Evolutionary conservation across 2,797 vertebrate genomes (phyloP).

Genomic region (Lepilemur septentrionalis): DNA sequence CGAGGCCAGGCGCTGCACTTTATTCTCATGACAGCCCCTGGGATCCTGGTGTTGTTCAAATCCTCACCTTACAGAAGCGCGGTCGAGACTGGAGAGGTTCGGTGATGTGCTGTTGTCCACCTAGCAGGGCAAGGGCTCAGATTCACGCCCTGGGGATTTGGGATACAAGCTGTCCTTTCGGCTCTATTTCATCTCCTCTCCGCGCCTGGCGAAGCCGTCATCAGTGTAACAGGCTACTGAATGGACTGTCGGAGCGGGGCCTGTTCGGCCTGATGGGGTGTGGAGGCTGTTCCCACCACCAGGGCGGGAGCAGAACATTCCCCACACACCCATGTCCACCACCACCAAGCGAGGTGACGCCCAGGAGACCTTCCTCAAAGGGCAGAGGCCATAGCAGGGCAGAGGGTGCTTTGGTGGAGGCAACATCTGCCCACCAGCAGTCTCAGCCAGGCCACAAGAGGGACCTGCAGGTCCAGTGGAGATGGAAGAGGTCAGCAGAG

Average conservation of each 20-base stretch:
- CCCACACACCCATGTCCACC: not conserved
- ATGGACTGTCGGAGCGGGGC: not conserved
- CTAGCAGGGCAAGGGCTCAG: not conserved
- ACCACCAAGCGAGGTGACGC: not conserved
- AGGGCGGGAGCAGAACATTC: no score
- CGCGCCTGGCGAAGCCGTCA: not conserved
- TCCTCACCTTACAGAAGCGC: not conserved
- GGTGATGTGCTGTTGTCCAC: not conserved
- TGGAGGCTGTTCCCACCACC: not conserved
- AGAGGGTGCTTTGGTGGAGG: not conserved
- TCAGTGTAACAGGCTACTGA: not conserved
- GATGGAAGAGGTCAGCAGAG: not conserved
- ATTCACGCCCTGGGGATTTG: not conserved
- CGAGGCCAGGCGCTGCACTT: not conserved
- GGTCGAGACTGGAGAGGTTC: not conserved
- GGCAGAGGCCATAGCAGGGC: not conserved
- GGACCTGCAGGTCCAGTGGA: not conserved
- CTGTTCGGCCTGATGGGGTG: not conserved
- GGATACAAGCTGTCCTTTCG: not conserved
- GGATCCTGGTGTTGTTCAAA: no score
- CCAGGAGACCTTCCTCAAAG: not conserved
- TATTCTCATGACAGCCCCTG: no score
- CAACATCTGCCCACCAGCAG: not conserved
- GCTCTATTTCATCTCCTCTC: not conserved
- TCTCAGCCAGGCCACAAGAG: not conserved